Percentiles rank a stretch among this genome's conserved stretches.
Conservation (phyloP, 2,888 invertebrate genomes). For the Synanthedon tipuliformis region DNA sequence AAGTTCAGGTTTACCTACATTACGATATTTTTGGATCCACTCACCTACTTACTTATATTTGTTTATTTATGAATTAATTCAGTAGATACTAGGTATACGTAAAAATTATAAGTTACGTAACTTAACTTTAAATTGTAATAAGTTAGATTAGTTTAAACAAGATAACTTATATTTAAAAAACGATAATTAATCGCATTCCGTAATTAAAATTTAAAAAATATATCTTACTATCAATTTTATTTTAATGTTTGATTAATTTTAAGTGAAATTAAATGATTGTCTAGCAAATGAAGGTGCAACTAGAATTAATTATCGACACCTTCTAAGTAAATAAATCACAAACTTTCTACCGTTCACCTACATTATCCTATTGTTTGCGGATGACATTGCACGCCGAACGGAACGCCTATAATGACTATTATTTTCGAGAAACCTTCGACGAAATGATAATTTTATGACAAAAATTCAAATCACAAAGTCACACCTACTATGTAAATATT, state of each 20-base stretch:
- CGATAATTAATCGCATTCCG: neutral
- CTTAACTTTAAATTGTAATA: too few species aligned
- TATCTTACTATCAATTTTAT: neutral
- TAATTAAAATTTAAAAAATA: neutral
- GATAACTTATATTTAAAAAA: too few species aligned
- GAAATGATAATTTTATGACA: neutral
- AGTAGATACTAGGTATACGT: too few species aligned
- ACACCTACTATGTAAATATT: neutral
- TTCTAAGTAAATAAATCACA: neutral
- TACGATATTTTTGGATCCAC: too few species aligned
- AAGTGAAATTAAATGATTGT: neutral
- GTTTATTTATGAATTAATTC: too few species aligned
- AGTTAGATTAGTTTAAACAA: too few species aligned
- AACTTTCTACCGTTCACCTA: neutral
- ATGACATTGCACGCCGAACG: neutral
- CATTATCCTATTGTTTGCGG: neutral
- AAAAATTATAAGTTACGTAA: too few species aligned
- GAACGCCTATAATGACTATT: neutral
- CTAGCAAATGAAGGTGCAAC: neutral
- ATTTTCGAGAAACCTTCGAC: neutral
- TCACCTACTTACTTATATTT: too few species aligned
- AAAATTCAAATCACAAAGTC: neutral
- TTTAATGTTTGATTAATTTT: too few species aligned
- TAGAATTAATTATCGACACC: neutral
- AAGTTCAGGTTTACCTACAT: too few species aligned